Percentiles rank a stretch among this genome's conserved stretches.
Evolutionary conservation across 1,140 invertebrate species (phyloP).

Genomic region (Pseudomyrmex flavicornis): DNA sequence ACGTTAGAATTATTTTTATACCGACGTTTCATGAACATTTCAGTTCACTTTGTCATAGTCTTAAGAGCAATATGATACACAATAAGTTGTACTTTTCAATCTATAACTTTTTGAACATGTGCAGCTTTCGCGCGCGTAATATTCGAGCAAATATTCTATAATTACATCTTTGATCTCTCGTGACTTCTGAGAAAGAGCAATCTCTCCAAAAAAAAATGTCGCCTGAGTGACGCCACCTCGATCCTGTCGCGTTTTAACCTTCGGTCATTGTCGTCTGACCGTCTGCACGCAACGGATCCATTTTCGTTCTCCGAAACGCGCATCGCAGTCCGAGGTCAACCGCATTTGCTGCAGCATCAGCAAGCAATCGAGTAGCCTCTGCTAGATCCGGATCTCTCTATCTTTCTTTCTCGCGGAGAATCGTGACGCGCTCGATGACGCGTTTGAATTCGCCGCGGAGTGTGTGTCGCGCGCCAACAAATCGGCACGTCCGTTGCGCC

Average conservation of each 20-base stretch:
- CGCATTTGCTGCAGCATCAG: neutral
- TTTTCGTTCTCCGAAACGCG: conserved; percentile 37
- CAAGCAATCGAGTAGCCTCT: neutral
- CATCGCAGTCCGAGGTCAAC: neutral
- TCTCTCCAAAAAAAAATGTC: conserved; percentile 9
- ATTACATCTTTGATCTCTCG: neutral
- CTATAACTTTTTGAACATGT: neutral
- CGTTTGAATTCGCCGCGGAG: conserved; percentile 7
- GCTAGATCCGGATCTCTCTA: conserved; percentile 16
- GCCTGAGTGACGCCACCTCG: neutral
- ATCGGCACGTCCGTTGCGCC: neutral
- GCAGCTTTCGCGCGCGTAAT: too few relatives aligned
- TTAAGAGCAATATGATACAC: too few relatives aligned
- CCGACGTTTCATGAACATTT: too few relatives aligned
- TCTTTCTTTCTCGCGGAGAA: neutral
- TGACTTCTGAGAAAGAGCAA: neutral
- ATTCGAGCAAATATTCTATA: neutral
- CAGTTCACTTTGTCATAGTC: too few relatives aligned
- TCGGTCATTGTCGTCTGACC: conserved; percentile 29
- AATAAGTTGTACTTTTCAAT: too few relatives aligned
- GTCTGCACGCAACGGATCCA: conserved; percentile 9
- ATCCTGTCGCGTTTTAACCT: neutral
- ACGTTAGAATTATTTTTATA: too few relatives aligned
- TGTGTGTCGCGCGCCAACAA: conserved; percentile 12
- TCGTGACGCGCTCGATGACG: neutral